These are phyloP conservation scores for Tipula unca DNA, from an alignment of 2,888 invertebrate genomes.

Conservation along the genomic window DNA sequence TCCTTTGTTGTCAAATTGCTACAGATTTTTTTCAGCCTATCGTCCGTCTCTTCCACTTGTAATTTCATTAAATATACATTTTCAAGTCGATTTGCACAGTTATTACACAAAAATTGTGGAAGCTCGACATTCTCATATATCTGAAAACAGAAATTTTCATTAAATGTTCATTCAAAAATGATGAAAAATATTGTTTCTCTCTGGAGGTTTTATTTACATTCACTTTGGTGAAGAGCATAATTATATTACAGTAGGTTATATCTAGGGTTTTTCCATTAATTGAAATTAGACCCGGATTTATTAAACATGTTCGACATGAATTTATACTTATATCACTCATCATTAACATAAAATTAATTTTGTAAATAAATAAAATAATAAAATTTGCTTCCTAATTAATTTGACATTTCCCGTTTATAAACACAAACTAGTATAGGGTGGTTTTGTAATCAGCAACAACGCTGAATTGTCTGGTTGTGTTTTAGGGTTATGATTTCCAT, in stretches of 20 bases:
- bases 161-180: not conserved
- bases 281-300: not conserved
- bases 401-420: not conserved
- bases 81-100: not conserved
- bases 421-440: not conserved
- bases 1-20: not conserved
- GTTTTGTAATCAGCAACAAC: not conserved
- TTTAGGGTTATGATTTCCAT: not conserved
- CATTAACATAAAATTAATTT: not conserved
- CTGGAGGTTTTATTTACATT: not conserved
- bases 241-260: not conserved
- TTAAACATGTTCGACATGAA: constrained; percentile 14
- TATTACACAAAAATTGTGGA: not conserved
- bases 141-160: not conserved
- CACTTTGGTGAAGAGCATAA: not conserved
- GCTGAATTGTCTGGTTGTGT: not conserved
- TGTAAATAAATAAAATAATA: not conserved
- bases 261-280: not conserved
- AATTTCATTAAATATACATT: constrained; percentile 14
- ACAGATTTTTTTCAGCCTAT: not conserved
- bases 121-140: not conserved
- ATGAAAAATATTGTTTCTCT: not conserved
- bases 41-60: not conserved
- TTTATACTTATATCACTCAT: not conserved
- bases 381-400: not conserved